Base-by-base conservation (phyloP, 2,888 invertebrate genomes). In the Agrochola litura region DNA sequence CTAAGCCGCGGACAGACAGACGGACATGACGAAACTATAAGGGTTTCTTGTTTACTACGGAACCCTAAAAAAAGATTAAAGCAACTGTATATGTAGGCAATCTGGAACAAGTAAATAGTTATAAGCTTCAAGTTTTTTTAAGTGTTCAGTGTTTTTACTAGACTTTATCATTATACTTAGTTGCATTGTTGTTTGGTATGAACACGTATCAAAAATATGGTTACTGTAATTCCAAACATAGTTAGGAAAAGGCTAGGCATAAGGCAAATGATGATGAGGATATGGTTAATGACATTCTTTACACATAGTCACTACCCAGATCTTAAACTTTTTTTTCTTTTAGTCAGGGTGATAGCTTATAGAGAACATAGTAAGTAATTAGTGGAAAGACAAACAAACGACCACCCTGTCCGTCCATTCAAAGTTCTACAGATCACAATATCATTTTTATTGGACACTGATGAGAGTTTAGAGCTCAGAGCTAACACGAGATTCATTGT, bases 401-500 rank as follows among this genome's bases (percentile, higher is more conserved):
- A 56, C 61, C 83, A 54, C 82, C 54, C 37, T 9, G 82, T n/a
- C 9, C 12, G 9, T 41, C 14, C 37, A 52, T n/a, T 19, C 4
- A 6, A 68, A 52, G 56, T 43, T 67, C 22, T 49, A 63, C 14
- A 76, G 41, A 19, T 52, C 37, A 49, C 16, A 68, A 60, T 46
- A 37, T 52, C 16, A 54, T 66, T 81, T 83, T 77, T 72, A 73
- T 79, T 79, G 46, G 73, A 72, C 73, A 64, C 43, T 85, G 83
- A 77, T 85, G 73, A 73, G n/a, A 78, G 77, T 79, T 68, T 73
- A 86, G 56, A 64, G 30, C 68, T 67, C 68, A 54, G 46, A 74
- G 54, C 37, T 54, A 73, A 64, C 66, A 80, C 58, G n/a, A 56
- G 75, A 75, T 77, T 85, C 86, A 83, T 85, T 86, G 75, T 70